A percentile compares a stretch with the other conserved stretches of the same genome.
phyloP scores from a whole-genome alignment of 2,797 vertebrate species.

The Amblyraja radiata region DNA sequence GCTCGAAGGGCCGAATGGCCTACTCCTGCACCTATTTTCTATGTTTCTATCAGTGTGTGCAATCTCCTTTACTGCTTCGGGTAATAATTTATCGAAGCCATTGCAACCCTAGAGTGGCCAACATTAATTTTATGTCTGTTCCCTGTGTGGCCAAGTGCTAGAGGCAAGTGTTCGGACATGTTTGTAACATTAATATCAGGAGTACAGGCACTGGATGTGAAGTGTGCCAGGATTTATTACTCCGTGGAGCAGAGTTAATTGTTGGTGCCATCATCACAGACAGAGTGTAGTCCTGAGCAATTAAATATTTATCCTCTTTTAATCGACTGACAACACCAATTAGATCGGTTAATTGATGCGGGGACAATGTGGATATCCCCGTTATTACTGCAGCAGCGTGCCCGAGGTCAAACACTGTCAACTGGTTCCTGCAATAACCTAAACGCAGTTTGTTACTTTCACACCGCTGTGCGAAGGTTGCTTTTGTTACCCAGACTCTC shows the following conservation, averaged over 20 bases:
- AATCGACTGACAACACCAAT: neutral
- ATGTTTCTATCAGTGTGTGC: no score
- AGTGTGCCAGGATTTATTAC: neutral
- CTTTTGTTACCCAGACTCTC: neutral
- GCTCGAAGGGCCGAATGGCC: no score
- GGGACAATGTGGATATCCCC: neutral
- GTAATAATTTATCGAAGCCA: neutral
- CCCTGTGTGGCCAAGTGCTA: no score
- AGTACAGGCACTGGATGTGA: no score
- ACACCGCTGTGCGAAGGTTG: neutral
- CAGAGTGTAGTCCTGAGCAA: neutral
- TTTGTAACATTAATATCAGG: neutral
- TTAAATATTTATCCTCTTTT: slow-evolving; percentile 11
- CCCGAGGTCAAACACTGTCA: neutral
- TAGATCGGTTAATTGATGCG: slow-evolving; percentile 10
- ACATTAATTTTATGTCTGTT: no score
- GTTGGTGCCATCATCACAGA: neutral
- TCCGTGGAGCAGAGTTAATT: neutral
- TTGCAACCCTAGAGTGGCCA: no score
- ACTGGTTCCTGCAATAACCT: neutral
- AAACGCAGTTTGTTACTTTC: neutral
- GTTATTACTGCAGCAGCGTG: neutral
- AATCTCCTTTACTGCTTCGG: neutral
- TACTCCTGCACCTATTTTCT: no score
- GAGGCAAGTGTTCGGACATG: neutral